Conservation (phyloP, 2,888 invertebrate genomes). For the Caenorhabditis doughertyi region DNA sequence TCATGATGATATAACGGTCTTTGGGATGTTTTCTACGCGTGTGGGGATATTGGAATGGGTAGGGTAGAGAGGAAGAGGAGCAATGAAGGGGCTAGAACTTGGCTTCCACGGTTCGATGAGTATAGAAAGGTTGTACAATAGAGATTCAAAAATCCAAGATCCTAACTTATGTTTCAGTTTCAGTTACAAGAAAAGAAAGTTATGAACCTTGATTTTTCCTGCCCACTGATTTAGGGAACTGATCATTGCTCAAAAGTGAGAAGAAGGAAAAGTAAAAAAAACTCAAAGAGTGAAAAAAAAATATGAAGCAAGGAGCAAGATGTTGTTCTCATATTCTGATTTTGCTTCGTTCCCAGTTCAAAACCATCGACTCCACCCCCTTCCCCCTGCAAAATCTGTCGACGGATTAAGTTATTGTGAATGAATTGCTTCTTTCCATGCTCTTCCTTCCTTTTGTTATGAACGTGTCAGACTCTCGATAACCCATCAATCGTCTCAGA, state of each 20-base stretch:
- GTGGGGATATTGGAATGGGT: background rate
- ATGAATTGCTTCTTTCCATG: slow-evolving; percentile 26
- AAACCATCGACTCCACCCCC: slow-evolving; percentile 30
- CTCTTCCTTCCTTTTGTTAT: slow-evolving; percentile 30
- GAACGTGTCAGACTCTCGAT: slow-evolving; percentile 55
- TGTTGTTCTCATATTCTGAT: background rate
- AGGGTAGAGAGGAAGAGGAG: background rate
- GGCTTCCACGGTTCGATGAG: too few species aligned
- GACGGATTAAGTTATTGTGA: slow-evolving; percentile 64
- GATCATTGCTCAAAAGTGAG: background rate
- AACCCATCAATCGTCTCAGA: slow-evolving; percentile 59
- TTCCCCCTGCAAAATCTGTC: slow-evolving; percentile 47
- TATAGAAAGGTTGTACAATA: too few species aligned
- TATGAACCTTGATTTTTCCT: too few species aligned
- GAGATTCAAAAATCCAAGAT: too few species aligned
- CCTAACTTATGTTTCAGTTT: background rate
- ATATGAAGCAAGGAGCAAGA: background rate
- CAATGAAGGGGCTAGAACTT: background rate
- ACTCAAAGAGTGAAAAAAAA: background rate
- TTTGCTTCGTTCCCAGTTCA: slow-evolving; percentile 3
- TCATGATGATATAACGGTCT: background rate
- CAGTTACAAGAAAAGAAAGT: background rate
- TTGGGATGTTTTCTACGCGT: slow-evolving; percentile 11
- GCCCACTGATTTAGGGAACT: too few species aligned
- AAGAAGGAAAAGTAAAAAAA: background rate